A percentile compares a stretch with the other conserved stretches of the same genome.
Conservation (phyloP, 2,797 vertebrate genomes). For the Cetoscarus ocellatus region DNA sequence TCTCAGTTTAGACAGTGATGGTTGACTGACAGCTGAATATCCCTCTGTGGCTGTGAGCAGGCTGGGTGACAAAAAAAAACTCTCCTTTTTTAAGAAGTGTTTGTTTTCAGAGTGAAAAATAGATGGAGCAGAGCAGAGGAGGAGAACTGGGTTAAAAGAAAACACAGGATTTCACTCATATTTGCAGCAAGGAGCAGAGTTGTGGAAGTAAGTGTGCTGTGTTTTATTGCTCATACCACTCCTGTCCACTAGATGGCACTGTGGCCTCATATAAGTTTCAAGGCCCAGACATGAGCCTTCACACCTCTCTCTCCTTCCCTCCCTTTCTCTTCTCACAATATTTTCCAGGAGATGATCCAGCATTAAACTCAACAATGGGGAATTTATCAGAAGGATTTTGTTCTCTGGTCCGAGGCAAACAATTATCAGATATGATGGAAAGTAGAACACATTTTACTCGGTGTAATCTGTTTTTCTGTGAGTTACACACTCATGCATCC, state of each 20-base stretch:
- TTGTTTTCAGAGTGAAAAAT: slow-evolving; percentile 49
- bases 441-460: slow-evolving; percentile 51
- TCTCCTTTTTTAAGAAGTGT: slow-evolving; percentile 27
- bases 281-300: neutral
- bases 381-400: slow-evolving; percentile 64
- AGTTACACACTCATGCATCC: slow-evolving; percentile 4
- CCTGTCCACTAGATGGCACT: slow-evolving; percentile 80
- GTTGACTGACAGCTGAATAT: slow-evolving; percentile 63
- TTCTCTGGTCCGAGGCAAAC: slow-evolving; percentile 66
- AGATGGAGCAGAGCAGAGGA: slow-evolving; percentile 12
- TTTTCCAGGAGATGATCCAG: slow-evolving; percentile 80
- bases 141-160: slow-evolving; percentile 16
- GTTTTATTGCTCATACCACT: neutral
- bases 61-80: slow-evolving; percentile 15
- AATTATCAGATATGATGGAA: slow-evolving; percentile 67
- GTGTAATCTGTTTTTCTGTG: slow-evolving; percentile 33
- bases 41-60: slow-evolving; percentile 54
- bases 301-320: neutral
- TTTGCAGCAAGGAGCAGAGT: slow-evolving; percentile 1
- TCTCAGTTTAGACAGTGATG: slow-evolving; percentile 59
- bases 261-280: slow-evolving; percentile 61
- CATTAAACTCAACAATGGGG: slow-evolving; percentile 71
- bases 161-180: slow-evolving; percentile 10
- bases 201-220: neutral
- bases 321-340: slow-evolving; percentile 31